These are phyloP conservation scores for Megalops cyprinoides DNA, from an alignment of 2,797 vertebrate genomes.

Conservation along the genomic window DNA sequence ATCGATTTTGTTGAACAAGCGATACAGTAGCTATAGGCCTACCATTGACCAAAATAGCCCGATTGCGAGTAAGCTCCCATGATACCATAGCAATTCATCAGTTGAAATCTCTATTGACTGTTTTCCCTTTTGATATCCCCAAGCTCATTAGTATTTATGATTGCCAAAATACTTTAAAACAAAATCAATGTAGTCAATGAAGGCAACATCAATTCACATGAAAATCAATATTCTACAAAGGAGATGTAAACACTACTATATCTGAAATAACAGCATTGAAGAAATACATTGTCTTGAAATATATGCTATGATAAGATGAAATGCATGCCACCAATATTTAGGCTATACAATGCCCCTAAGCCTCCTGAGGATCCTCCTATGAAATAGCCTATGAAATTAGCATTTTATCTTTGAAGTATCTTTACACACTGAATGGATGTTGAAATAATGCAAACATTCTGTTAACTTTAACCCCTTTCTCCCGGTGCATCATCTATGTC, in stretches of 20 bases:
- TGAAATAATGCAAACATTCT: background rate
- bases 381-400: no score
- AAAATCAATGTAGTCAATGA: slow-evolving; percentile 8
- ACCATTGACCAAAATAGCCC: slow-evolving; percentile 2
- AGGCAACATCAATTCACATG: background rate
- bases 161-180: slow-evolving; percentile 13
- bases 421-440: no score
- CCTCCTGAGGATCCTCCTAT: no score
- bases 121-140: slow-evolving; percentile 11
- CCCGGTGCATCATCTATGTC: no score
- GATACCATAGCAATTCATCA: slow-evolving; percentile 8
- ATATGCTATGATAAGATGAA: no score
- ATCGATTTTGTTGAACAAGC: slow-evolving; percentile 5
- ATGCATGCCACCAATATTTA: no score
- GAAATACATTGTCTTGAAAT: no score
- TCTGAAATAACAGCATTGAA: no score
- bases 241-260: background rate
- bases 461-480: background rate
- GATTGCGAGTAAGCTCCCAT: slow-evolving; percentile 6
- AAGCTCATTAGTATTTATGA: slow-evolving; percentile 25
- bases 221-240: slow-evolving; percentile 8
- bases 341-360: no score
- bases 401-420: no score
- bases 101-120: slow-evolving; percentile 17
- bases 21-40: no score